Evolutionary conservation across 1,140 invertebrate genomes (phyloP).

Genomic region (Panagrolaimus sp.): DNA sequence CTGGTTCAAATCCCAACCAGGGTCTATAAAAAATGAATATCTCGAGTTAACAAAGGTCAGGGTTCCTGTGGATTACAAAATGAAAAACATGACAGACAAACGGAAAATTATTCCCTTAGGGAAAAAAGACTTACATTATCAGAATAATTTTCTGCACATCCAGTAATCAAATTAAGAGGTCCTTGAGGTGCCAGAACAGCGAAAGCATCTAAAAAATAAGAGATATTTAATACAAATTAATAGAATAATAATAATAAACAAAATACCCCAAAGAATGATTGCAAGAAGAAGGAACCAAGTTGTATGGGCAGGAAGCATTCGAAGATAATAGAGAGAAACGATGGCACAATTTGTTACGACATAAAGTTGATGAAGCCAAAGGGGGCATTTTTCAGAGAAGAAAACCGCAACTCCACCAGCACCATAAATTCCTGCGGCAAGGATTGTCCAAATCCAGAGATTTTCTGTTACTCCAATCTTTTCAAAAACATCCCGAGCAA

Average conservation of each 20-base stretch:
- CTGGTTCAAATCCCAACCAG: background rate
- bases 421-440: slow-evolving; percentile 17
- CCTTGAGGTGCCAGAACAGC: slow-evolving; percentile 50
- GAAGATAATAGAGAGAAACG: slow-evolving; percentile 49
- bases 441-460: background rate
- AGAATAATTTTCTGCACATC: slow-evolving; percentile 48
- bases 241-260: background rate
- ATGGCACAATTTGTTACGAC: slow-evolving; percentile 51
- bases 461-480: background rate
- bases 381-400: slow-evolving; percentile 29
- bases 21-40: background rate
- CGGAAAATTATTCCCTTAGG: background rate
- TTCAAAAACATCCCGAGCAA: background rate
- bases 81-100: background rate
- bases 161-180: slow-evolving; percentile 39
- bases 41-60: background rate
- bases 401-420: slow-evolving; percentile 23
- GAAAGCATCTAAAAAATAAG: slow-evolving; percentile 45
- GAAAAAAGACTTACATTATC: slow-evolving; percentile 34
- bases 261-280: slow-evolving; percentile 49
- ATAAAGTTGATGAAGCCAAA: slow-evolving; percentile 42
- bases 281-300: slow-evolving; percentile 47
- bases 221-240: background rate
- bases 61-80: background rate
- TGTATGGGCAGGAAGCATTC: slow-evolving; percentile 43